phyloP scores from a whole-genome alignment of 2,888 invertebrate species.

The Himalopsyche anomala region DNA sequence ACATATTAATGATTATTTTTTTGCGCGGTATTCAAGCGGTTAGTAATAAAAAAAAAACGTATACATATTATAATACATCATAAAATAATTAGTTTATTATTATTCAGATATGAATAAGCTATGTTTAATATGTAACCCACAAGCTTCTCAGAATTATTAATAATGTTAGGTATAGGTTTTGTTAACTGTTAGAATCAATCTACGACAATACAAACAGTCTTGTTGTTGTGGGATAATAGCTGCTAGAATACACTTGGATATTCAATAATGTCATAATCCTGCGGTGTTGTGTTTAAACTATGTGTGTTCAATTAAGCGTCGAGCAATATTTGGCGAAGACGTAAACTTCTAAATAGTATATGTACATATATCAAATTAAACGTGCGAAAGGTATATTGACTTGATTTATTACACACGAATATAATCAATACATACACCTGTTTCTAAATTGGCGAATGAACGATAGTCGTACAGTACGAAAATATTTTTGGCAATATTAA shows the following conservation, averaged over 20 bases:
- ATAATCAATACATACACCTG: not conserved
- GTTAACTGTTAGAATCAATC: not conserved
- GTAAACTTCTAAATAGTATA: not conserved
- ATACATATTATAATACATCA: no score
- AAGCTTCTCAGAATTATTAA: no score
- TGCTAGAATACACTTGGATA: slow-evolving; percentile 14
- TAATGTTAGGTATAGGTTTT: no score
- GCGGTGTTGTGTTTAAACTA: slow-evolving; percentile 12
- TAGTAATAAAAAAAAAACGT: no score
- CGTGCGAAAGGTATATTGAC: not conserved
- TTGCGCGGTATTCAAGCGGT: no score
- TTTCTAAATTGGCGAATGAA: not conserved
- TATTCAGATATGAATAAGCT: no score
- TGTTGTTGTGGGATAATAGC: not conserved
- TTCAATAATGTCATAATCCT: slow-evolving; percentile 29
- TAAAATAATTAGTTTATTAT: no score
- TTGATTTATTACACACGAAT: slow-evolving; percentile 4
- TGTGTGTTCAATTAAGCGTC: slow-evolving; percentile 21
- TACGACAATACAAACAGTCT: not conserved
- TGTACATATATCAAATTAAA: not conserved
- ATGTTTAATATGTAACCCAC: no score
- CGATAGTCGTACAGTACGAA: no score
- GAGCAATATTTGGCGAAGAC: not conserved
- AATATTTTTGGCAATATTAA: no score
- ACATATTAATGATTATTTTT: no score